phyloP scores from a whole-genome alignment of 1,140 invertebrate species.

The Ceratosolen fusciceps region DNA sequence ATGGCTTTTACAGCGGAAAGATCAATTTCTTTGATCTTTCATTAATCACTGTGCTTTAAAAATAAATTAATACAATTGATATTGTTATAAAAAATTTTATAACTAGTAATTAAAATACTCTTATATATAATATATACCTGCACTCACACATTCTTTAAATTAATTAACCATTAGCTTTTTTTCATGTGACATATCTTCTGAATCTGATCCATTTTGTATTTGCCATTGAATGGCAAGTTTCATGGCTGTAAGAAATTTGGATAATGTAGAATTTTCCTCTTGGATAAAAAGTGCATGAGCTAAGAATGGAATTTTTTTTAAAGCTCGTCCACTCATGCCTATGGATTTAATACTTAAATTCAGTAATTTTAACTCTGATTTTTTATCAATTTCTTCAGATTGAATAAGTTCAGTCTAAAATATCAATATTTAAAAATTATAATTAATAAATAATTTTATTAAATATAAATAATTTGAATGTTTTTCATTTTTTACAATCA shows the following conservation, averaged over 20 bases:
- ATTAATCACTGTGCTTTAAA: too few relatives aligned
- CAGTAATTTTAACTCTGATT: slow-evolving; percentile 56
- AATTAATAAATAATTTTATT: not conserved
- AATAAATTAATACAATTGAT: too few relatives aligned
- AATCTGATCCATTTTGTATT: slow-evolving; percentile 48
- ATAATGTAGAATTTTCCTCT: slow-evolving; percentile 51
- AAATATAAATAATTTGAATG: not conserved
- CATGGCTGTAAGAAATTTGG: slow-evolving; percentile 62
- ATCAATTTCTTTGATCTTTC: too few relatives aligned
- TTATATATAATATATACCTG: too few relatives aligned
- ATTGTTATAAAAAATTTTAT: too few relatives aligned
- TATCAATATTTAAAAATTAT: slow-evolving; percentile 49
- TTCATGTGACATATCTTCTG: too few relatives aligned
- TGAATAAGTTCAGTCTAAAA: slow-evolving; percentile 73
- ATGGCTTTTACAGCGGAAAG: too few relatives aligned
- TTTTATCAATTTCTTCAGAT: slow-evolving; percentile 58
- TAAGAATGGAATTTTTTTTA: slow-evolving; percentile 91
- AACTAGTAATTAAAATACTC: too few relatives aligned
- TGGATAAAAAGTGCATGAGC: slow-evolving; percentile 76
- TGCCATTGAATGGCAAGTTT: slow-evolving; percentile 58
- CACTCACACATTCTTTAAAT: too few relatives aligned
- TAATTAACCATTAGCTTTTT: too few relatives aligned
- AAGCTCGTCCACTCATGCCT: slow-evolving; percentile 86
- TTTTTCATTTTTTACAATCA: not conserved
- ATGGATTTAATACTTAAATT: slow-evolving; percentile 74